Evolutionary conservation across 2,113 vertebrate genomes (phyloP).

Genomic region (Cyprinodon brontotheroides): DNA sequence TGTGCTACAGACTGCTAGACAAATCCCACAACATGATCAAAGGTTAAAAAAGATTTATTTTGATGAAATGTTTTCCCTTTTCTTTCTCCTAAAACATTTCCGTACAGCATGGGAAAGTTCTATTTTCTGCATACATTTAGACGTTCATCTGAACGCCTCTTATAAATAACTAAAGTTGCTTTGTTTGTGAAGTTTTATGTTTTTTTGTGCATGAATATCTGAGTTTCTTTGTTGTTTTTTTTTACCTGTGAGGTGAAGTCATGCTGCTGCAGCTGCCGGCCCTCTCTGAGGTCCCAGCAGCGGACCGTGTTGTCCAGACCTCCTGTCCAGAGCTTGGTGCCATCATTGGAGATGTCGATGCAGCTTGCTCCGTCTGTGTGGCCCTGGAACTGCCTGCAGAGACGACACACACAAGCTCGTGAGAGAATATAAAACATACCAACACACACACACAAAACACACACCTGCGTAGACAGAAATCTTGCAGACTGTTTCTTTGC

Average conservation of each 20-base stretch:
- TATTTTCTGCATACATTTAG: too few relatives aligned
- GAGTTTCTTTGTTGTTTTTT: neutral
- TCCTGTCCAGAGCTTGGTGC: conserved; percentile 83
- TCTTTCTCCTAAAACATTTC: too few relatives aligned
- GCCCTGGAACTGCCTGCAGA: conserved; percentile 80
- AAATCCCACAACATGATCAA: neutral
- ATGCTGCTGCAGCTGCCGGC: conserved; percentile 81
- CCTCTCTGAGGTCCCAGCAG: conserved; percentile 82
- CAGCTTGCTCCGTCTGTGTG: conserved; percentile 84
- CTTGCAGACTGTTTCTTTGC: conserved; percentile 48
- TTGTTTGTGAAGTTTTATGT: neutral
- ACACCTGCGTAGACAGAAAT: conserved; percentile 53
- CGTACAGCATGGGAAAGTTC: too few relatives aligned
- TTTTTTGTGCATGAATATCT: neutral
- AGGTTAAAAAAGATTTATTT: neutral
- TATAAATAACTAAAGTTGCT: neutral
- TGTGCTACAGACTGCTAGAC: neutral
- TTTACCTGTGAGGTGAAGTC: conserved; percentile 82
- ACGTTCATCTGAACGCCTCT: neutral
- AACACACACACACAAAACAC: conserved; percentile 7
- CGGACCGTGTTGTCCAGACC: conserved; percentile 83
- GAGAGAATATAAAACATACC: neutral
- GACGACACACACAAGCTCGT: neutral
- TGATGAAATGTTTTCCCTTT: neutral
- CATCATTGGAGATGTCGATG: conserved; percentile 84